Conservation (phyloP, 1,140 invertebrate genomes). For the Centruroides sculpturatus region DNA sequence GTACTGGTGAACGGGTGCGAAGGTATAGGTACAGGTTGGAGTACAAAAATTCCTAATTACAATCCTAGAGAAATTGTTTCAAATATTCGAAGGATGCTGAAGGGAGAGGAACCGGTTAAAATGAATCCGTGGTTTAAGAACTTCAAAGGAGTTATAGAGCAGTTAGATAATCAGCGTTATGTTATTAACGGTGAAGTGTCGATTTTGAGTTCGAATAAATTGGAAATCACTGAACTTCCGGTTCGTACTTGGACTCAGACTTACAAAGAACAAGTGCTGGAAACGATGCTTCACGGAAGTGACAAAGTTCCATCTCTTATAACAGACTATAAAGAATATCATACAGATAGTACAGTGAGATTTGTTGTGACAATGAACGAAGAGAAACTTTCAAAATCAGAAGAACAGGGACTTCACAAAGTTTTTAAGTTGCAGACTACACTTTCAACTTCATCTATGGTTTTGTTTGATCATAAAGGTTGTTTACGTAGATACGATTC, state of each 20-base stretch:
- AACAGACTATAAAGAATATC: conserved; percentile 78
- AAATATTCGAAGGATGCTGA: conserved; percentile 70
- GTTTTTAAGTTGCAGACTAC: conserved; percentile 82
- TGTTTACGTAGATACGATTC: conserved; percentile 67
- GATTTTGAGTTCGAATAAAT: conserved; percentile 57
- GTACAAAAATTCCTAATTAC: conserved; percentile 93
- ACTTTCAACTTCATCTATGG: conserved; percentile 75
- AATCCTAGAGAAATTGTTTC: conserved; percentile 83
- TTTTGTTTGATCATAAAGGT: conserved; percentile 74
- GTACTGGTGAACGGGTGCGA: conserved; percentile 93
- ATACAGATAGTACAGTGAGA: conserved; percentile 84
- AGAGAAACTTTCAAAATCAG: conserved; percentile 59
- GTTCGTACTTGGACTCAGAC: conserved; percentile 86
- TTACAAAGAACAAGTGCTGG: conserved; percentile 91
- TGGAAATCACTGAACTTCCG: conserved; percentile 96
- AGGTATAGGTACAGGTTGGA: conserved; percentile 98
- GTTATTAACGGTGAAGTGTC: conserved; percentile 71
- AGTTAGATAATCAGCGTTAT: conserved; percentile 56
- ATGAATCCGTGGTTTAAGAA: conserved; percentile 92
- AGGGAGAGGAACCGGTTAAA: conserved; percentile 54
- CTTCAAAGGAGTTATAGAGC: conserved; percentile 70
- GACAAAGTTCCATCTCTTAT: conserved; percentile 67
- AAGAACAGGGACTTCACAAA: conserved; percentile 82
- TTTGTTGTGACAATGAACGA: conserved; percentile 70
- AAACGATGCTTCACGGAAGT: conserved; percentile 64